Conservation (phyloP, 2,113 vertebrate genomes). For the Eurystomus gularis region DNA sequence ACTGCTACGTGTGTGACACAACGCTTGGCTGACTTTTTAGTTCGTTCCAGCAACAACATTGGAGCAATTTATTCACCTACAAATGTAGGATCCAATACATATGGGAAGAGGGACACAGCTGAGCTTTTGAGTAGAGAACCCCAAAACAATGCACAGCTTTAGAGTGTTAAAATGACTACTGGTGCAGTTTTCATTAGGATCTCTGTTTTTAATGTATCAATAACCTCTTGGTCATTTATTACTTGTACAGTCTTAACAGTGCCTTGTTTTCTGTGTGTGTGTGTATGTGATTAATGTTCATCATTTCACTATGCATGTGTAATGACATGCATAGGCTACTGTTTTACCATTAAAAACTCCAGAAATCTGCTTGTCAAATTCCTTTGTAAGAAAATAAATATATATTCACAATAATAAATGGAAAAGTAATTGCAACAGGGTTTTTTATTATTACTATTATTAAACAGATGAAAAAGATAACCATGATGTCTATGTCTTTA, state of each 20-base stretch:
- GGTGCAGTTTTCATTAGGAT: not conserved
- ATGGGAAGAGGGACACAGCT: slow-evolving; percentile 82
- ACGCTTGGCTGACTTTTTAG: slow-evolving; percentile 86
- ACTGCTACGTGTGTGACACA: slow-evolving; percentile 89
- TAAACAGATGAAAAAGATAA: slow-evolving; percentile 34
- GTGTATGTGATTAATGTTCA: not conserved
- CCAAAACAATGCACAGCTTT: slow-evolving; percentile 68
- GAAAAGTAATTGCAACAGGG: not conserved
- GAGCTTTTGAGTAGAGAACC: slow-evolving; percentile 30
- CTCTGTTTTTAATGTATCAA: not conserved
- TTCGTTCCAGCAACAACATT: slow-evolving; percentile 81
- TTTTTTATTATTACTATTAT: not conserved
- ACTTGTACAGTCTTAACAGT: slow-evolving; percentile 23
- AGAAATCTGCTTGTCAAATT: not conserved
- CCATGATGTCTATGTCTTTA: not conserved
- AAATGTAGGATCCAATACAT: slow-evolving; percentile 85
- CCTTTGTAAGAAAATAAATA: slow-evolving; percentile 1
- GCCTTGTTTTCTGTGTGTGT: slow-evolving; percentile 33
- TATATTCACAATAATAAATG: not conserved
- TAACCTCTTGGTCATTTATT: not conserved
- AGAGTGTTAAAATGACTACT: slow-evolving; percentile 7
- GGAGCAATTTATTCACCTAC: slow-evolving; percentile 81
- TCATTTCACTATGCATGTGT: not conserved
- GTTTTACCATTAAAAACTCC: not conserved
- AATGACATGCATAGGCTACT: not conserved